These are phyloP conservation scores for Channa striata DNA, from an alignment of 2,797 vertebrate genomes.

Conservation along the genomic window DNA sequence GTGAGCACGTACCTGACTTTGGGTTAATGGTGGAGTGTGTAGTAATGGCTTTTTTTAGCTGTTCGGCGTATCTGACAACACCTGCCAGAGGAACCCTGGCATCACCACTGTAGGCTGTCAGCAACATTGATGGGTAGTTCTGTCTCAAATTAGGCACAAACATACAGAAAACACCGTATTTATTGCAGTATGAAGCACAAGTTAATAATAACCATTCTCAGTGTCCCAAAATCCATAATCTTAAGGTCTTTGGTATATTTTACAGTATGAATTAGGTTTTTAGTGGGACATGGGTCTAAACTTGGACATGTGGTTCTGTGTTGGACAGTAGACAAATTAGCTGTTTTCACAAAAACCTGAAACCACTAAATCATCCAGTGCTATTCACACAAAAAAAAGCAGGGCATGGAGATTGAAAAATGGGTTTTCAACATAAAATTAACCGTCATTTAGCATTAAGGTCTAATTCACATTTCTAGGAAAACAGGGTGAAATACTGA, in stretches of 20 bases:
- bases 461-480: neutral
- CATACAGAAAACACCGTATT: constrained; percentile 7
- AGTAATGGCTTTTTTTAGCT: constrained; percentile 83
- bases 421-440: too few species aligned
- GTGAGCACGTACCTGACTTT: constrained; percentile 67
- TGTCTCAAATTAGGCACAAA: constrained; percentile 60
- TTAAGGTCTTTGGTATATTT: neutral
- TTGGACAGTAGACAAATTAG: neutral
- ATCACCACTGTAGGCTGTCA: constrained; percentile 91
- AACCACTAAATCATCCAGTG: neutral
- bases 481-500: too few species aligned
- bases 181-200: neutral
- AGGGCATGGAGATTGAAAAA: too few species aligned
- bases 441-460: too few species aligned
- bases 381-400: too few species aligned
- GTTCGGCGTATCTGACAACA: constrained; percentile 85
- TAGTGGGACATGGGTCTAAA: neutral
- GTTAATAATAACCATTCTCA: neutral
- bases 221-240: neutral
- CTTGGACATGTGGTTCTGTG: neutral
- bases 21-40: constrained; percentile 68
- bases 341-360: constrained; percentile 1
- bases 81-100: constrained; percentile 87
- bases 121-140: constrained; percentile 92
- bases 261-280: neutral